These are phyloP conservation scores for Sinotaia quadrata DNA, from an alignment of 2,888 invertebrate genomes.

Conservation along the genomic window DNA sequence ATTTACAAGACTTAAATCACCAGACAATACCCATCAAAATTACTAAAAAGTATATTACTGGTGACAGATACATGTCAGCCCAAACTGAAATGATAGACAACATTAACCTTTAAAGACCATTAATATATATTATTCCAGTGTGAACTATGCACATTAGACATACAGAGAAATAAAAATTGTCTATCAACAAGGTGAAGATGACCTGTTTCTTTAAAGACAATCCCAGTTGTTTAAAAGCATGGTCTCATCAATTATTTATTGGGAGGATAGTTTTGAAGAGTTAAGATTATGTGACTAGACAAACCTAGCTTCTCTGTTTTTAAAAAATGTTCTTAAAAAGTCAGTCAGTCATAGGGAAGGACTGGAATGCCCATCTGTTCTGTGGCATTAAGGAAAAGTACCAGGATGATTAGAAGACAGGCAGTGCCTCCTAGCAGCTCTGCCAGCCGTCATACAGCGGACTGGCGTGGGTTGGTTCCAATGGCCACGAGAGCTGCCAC, in stretches of 20 bases:
- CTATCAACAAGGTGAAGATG: too few species aligned
- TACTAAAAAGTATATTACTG: too few species aligned
- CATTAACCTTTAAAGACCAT: too few species aligned
- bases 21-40: too few species aligned
- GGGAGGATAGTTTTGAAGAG: neutral
- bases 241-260: neutral
- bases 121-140: too few species aligned
- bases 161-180: neutral
- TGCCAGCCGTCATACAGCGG: slow-evolving; percentile 49
- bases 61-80: too few species aligned
- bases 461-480: slow-evolving; percentile 55
- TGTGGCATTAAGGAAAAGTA: slow-evolving; percentile 45
- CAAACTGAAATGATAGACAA: too few species aligned
- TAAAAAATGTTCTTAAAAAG: neutral
- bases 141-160: too few species aligned
- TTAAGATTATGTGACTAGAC: neutral
- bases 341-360: slow-evolving; percentile 40
- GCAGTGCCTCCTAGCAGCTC: slow-evolving; percentile 50
- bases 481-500: slow-evolving; percentile 83
- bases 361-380: slow-evolving; percentile 47
- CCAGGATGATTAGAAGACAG: slow-evolving; percentile 44
- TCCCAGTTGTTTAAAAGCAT: neutral
- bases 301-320: neutral
- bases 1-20: too few species aligned
- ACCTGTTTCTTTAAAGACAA: too few species aligned